These are phyloP conservation scores for Bombyx huttoni DNA, from an alignment of 2,888 invertebrate species.

Conservation along the genomic window DNA sequence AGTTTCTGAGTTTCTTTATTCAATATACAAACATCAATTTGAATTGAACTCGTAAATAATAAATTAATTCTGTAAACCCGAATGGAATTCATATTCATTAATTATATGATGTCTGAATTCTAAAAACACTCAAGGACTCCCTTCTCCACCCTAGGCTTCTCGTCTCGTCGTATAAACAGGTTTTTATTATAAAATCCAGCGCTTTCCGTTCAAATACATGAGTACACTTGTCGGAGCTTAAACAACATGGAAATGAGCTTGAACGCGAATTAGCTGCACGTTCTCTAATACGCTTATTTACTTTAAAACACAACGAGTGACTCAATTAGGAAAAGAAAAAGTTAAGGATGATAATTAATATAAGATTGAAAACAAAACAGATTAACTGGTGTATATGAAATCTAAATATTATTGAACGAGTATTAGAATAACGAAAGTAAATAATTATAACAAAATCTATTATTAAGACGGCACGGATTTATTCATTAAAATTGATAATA, in stretches of 20 bases:
- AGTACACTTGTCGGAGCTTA: constrained; percentile 27
- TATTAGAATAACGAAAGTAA: too few species aligned
- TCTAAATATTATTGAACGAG: too few species aligned
- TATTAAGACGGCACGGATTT: too few species aligned
- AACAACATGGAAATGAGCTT: constrained; percentile 31
- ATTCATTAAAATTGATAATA: too few species aligned
- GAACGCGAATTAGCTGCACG: constrained; percentile 26
- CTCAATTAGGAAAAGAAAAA: neutral
- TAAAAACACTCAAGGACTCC: constrained; percentile 9
- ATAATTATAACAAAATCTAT: too few species aligned
- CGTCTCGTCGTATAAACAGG: constrained; percentile 36
- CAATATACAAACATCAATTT: too few species aligned
- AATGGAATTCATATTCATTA: too few species aligned
- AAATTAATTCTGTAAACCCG: too few species aligned
- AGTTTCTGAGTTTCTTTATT: too few species aligned
- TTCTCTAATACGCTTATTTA: neutral
- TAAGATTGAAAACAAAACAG: too few species aligned
- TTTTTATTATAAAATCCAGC: constrained; percentile 51
- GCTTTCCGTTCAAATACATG: constrained; percentile 30
- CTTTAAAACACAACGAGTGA: neutral
- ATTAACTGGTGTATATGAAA: too few species aligned
- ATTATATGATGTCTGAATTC: neutral
- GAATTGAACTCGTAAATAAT: too few species aligned
- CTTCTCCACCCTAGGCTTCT: constrained; percentile 22
- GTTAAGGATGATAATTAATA: neutral